Evolutionary conservation across 2,888 invertebrate genomes (phyloP).

Genomic region (Athetis lepigone): DNA sequence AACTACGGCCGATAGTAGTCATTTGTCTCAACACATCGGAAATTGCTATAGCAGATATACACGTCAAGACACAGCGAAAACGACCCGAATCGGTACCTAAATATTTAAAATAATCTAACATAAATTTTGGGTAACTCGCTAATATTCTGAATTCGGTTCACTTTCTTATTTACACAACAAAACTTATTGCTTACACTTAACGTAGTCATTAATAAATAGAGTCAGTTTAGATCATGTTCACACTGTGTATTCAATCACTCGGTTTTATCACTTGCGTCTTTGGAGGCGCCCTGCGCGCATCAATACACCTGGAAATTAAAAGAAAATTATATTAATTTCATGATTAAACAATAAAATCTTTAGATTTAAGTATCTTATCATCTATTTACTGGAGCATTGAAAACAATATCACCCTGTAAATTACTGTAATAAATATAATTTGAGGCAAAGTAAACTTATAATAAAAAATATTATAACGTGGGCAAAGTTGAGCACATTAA

Average conservation of each 20-base stretch:
- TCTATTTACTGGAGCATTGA: no score
- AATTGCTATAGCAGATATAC: not conserved
- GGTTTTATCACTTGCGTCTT: constrained; percentile 75
- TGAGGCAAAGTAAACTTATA: no score
- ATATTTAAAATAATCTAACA: constrained; percentile 44
- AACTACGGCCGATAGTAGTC: no score
- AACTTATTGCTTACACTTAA: constrained; percentile 60
- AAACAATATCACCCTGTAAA: no score
- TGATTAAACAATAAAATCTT: not conserved
- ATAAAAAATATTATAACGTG: no score
- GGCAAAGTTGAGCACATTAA: no score
- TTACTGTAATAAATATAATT: no score
- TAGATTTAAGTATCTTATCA: no score
- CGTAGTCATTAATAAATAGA: constrained; percentile 80
- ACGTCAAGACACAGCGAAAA: not conserved
- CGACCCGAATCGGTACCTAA: constrained; percentile 7
- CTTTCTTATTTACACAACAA: constrained; percentile 74
- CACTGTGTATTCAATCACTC: constrained; percentile 70
- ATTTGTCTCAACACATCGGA: not conserved
- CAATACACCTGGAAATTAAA: constrained; percentile 78
- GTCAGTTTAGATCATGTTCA: constrained; percentile 76
- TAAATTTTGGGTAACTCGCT: constrained; percentile 71
- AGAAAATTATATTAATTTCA: constrained; percentile 34
- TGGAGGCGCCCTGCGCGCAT: constrained; percentile 63
- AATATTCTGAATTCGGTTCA: constrained; percentile 66